Evolutionary conservation across 2,888 invertebrate genomes (phyloP).

Genomic region (Conops quadrifasciatus): DNA sequence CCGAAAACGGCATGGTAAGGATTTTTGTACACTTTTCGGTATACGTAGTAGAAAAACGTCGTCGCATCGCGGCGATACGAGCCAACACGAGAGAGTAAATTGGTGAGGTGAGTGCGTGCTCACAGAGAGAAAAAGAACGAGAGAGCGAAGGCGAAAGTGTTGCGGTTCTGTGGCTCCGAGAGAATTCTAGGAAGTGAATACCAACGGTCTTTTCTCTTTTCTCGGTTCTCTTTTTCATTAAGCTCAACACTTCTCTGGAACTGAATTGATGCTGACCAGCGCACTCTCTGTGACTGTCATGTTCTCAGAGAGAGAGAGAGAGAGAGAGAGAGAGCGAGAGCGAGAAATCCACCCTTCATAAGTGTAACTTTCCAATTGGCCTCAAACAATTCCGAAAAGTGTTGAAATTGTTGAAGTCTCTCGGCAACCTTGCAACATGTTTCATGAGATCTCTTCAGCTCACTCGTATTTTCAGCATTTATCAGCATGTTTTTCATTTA

Average conservation of each 20-base stretch:
- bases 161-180: too few species aligned
- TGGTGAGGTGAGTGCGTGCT: background rate
- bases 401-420: too few species aligned
- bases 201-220: too few species aligned
- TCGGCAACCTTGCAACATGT: too few species aligned
- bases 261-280: background rate
- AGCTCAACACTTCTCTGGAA: background rate
- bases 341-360: background rate
- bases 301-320: conserved; percentile 1
- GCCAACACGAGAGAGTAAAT: conserved; percentile 25
- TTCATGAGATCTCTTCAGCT: too few species aligned
- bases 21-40: too few species aligned
- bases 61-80: too few species aligned
- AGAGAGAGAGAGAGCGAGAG: background rate
- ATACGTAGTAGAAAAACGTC: background rate
- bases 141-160: too few species aligned
- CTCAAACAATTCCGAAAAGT: conserved; percentile 35
- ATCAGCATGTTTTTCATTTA: too few species aligned
- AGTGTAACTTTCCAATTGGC: conserved; percentile 33
- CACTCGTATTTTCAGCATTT: too few species aligned
- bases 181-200: too few species aligned
- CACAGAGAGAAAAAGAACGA: too few species aligned
- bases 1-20: background rate
- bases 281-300: background rate
- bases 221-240: background rate